A percentile compares a stretch with the other conserved stretches of the same genome.
Conservation (phyloP, 2,113 vertebrate species). For the Cryptomyrus ogoouensis region DNA sequence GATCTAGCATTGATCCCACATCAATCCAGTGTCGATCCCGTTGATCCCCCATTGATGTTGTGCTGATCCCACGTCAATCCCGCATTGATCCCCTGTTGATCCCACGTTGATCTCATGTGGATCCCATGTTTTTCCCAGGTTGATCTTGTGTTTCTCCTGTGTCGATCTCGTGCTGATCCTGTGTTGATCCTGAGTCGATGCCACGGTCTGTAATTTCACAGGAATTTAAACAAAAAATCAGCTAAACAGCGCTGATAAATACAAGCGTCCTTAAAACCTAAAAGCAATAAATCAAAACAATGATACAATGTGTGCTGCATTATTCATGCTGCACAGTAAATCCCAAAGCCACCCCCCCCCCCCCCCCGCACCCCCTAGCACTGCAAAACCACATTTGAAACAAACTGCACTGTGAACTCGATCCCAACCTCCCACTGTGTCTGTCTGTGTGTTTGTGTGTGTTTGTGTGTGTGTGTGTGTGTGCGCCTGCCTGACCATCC, state of each 20-base stretch:
- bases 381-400: not conserved
- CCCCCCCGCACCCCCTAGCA: not conserved
- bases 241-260: not conserved
- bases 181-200: not conserved
- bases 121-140: not conserved
- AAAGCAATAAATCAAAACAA: conserved; percentile 32
- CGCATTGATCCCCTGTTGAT: not conserved
- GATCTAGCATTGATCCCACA: not conserved
- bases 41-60: not conserved
- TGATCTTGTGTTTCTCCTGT: not conserved
- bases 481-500: not conserved
- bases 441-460: not conserved
- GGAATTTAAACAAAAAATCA: not conserved
- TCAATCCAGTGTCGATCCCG: not conserved
- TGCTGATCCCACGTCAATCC: not conserved
- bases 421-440: not conserved
- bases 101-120: not conserved
- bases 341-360: conserved; percentile 11
- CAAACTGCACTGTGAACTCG: not conserved
- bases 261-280: not conserved
- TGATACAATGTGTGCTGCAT: conserved; percentile 36
- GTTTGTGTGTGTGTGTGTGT: not conserved
- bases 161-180: not conserved
- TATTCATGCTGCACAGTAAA: conserved; percentile 29
- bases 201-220: not conserved